Evolutionary conservation across 2,113 vertebrate species (phyloP).

Genomic region (Barbus barbus): DNA sequence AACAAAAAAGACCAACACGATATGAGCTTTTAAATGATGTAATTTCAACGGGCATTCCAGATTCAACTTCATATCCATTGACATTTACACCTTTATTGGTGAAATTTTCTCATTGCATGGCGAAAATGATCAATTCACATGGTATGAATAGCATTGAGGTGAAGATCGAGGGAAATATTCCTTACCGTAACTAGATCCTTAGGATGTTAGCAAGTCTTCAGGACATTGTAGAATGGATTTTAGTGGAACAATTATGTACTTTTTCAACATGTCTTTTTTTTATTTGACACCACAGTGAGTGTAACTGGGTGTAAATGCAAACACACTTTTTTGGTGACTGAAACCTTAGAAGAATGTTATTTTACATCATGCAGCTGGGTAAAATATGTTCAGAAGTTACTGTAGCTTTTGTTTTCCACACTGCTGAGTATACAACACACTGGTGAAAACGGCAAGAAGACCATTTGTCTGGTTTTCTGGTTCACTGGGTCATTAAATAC

Average conservation of each 20-base stretch:
- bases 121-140: not conserved
- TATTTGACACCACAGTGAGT: not conserved
- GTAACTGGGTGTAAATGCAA: not conserved
- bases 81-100: no score
- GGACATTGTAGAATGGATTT: not conserved
- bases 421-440: not conserved
- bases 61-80: not conserved
- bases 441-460: not conserved
- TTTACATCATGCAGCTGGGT: not conserved
- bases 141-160: not conserved
- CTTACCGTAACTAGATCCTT: not conserved
- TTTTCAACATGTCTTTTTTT: not conserved
- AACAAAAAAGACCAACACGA: no score
- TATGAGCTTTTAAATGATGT: no score
- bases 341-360: not conserved
- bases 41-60: no score
- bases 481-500: constrained; percentile 20
- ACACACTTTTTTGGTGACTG: not conserved
- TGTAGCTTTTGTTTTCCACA: not conserved
- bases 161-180: not conserved
- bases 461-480: constrained; percentile 11
- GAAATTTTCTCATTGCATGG: not conserved
- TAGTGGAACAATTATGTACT: not conserved
- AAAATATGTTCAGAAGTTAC: not conserved
- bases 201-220: not conserved